Base-by-base conservation (phyloP, 2,888 invertebrate genomes). In the Brachyptera risi region DNA sequence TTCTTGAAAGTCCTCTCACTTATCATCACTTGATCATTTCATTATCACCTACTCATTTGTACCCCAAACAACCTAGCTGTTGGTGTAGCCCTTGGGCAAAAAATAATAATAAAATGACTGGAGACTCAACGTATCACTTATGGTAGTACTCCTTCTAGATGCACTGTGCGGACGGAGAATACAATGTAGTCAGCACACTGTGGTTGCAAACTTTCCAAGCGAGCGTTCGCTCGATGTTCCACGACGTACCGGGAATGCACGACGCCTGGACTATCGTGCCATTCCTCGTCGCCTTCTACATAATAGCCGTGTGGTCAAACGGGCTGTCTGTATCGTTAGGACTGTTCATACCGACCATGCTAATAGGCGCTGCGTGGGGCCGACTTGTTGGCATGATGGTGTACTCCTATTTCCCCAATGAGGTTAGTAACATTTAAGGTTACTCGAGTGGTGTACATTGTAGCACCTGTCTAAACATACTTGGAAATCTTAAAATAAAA, bases 151-250 rank as follows among this genome's bases (percentile, higher is more conserved):
- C 59, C 42, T 58, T 78, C 5, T 75, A 92, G 87, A 78, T 96
- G 71, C 92, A 88, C 74, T 99, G 98, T 74, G 83, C 85, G 2
- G 94, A 96, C 72, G 96, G 96, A 1, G 86, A 97, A 74, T 97
- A 95, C 77, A 97, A 92, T 75, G 90, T 93, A 0, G 83, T 94
- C 37, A 96, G 96, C 0, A 87, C 92, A 21, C 83, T 99, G 60
- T 97, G 98, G 91, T 95, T 99, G 74, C 96, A 96, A 79, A 96
- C 96, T 2, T 98, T 99, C 0, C 99, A 99, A 76, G 91, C 92
- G 3, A 92, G 92, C 17, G 96, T 99, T 0, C 86, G 91, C 24
- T 90, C 93, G 7, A 80, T 99, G 26, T 90, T 99, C 66, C 99
- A 99, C 76, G 94, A 94, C 78, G 87, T 90, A 0, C 21, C 64